These are phyloP conservation scores for Crocallis elinguaria DNA, from an alignment of 2,888 invertebrate genomes.

Conservation along the genomic window DNA sequence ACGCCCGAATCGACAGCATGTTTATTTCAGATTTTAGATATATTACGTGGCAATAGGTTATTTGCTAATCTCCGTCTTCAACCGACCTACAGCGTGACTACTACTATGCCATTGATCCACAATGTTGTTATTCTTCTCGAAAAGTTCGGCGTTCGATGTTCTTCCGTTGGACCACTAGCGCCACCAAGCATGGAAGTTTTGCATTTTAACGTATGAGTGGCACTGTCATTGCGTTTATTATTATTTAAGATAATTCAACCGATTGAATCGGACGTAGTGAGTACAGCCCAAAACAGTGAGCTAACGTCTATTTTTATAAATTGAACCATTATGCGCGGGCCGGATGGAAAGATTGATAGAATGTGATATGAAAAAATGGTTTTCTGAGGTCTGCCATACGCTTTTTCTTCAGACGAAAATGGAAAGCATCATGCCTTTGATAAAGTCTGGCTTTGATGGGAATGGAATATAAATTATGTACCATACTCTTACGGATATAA, in stretches of 20 bases:
- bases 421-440: conserved; percentile 22
- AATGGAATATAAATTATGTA: conserved; percentile 13
- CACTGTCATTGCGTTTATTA: too few relatives aligned
- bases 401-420: conserved; percentile 26
- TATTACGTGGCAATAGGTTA: too few relatives aligned
- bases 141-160: too few relatives aligned
- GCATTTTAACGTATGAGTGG: too few relatives aligned
- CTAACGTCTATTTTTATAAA: conserved; percentile 36
- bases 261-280: background rate
- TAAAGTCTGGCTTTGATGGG: conserved; percentile 19
- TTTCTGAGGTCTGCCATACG: conserved; percentile 28
- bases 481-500: background rate
- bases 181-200: too few relatives aligned
- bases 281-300: background rate
- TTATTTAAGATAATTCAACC: background rate
- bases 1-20: too few relatives aligned
- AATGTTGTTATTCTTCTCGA: too few relatives aligned
- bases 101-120: too few relatives aligned
- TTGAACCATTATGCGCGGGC: conserved; percentile 35
- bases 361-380: conserved; percentile 36
- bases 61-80: too few relatives aligned
- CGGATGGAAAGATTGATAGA: conserved; percentile 40
- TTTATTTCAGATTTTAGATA: too few relatives aligned
- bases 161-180: too few relatives aligned
- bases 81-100: too few relatives aligned